A percentile compares a stretch with the other conserved stretches of the same genome.
These are phyloP conservation scores for Saccostrea cuccullata DNA, from an alignment of 1,140 invertebrate species.

Conservation along the genomic window DNA sequence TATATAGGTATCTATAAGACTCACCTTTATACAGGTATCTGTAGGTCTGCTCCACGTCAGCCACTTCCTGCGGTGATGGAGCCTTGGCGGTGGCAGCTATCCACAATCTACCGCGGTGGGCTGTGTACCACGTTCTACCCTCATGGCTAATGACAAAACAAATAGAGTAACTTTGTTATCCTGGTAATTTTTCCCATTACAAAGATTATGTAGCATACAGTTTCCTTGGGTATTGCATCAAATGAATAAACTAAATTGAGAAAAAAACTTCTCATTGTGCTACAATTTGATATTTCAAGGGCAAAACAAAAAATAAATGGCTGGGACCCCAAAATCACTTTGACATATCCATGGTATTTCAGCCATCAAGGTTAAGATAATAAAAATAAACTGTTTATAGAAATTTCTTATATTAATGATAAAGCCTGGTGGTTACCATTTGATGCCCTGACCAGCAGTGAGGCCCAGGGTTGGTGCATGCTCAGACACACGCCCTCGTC, in stretches of 20 bases:
- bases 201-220: too few relatives aligned
- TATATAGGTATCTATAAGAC: slow-evolving; percentile 22
- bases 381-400: too few relatives aligned
- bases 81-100: slow-evolving; percentile 92
- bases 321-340: too few relatives aligned
- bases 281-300: too few relatives aligned
- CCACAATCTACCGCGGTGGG: slow-evolving; percentile 94
- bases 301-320: too few relatives aligned
- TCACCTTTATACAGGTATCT: slow-evolving; percentile 84
- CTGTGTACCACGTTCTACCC: slow-evolving; percentile 94
- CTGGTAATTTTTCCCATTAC: too few relatives aligned
- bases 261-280: too few relatives aligned
- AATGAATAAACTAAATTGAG: too few relatives aligned
- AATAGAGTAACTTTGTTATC: not conserved
- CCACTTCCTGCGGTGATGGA: slow-evolving; percentile 86
- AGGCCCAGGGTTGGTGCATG: slow-evolving; percentile 98
- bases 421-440: slow-evolving; percentile 83
- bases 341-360: too few relatives aligned
- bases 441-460: slow-evolving; percentile 93
- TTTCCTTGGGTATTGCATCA: too few relatives aligned
- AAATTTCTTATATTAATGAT: too few relatives aligned
- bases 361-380: too few relatives aligned
- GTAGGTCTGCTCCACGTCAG: slow-evolving; percentile 86
- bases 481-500: slow-evolving; percentile 94
- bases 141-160: slow-evolving; percentile 87